These are phyloP conservation scores for Battus philenor DNA, from an alignment of 1,140 invertebrate species.

Conservation along the genomic window DNA sequence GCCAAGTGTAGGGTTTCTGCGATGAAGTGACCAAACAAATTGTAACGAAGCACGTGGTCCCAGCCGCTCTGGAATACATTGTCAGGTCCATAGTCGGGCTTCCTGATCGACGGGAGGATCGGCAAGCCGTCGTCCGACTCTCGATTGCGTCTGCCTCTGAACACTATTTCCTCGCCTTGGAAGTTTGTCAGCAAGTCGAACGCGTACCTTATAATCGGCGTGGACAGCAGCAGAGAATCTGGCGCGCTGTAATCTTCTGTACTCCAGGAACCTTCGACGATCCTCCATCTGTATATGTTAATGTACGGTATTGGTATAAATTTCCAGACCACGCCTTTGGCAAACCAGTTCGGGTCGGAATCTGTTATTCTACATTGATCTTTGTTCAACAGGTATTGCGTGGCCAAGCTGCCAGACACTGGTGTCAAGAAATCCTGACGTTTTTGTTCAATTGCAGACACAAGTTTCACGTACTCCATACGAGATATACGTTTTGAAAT, in stretches of 20 bases:
- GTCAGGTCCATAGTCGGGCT: background rate
- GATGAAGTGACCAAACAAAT: constrained; percentile 3
- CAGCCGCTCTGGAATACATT: constrained; percentile 6
- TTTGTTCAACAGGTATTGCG: background rate
- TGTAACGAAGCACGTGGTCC: background rate
- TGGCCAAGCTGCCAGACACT: background rate
- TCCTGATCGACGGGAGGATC: background rate
- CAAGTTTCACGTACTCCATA: background rate
- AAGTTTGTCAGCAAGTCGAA: constrained; percentile 9
- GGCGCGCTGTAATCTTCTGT: background rate
- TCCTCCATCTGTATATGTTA: background rate
- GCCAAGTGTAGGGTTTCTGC: background rate
- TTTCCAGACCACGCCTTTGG: background rate
- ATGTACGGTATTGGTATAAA: constrained; percentile 7
- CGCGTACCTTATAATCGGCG: constrained; percentile 6
- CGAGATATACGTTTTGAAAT: background rate
- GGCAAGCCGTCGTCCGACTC: background rate
- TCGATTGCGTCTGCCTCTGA: background rate
- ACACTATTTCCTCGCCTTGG: background rate
- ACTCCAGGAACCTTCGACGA: background rate
- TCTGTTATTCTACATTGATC: background rate
- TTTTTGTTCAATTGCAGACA: background rate
- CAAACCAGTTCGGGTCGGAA: constrained; percentile 4
- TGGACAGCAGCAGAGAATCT: background rate
- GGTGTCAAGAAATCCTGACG: too few relatives aligned